Percentiles rank a stretch among this genome's conserved stretches.
phyloP scores from a whole-genome alignment of 2,113 vertebrate genomes.

The Brachypodius melanocephalos region DNA sequence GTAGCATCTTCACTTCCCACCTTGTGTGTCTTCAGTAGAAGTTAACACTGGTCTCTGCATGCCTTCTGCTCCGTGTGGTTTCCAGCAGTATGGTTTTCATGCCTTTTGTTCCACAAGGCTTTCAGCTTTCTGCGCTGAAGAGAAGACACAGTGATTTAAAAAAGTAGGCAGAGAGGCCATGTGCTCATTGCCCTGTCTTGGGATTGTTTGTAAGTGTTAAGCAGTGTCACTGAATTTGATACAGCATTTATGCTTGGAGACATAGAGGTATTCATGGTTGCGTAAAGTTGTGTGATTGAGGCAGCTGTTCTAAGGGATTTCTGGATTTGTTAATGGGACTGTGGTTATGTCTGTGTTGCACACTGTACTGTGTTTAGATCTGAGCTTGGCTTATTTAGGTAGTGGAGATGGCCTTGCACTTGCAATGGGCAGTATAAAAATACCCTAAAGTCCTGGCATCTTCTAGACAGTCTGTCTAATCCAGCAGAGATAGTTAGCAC shows the following conservation, averaged over 20 bases:
- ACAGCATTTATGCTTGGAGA: neutral
- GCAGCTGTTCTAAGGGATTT: neutral
- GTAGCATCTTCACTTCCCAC: neutral
- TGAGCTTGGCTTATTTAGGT: neutral
- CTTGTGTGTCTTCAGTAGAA: neutral
- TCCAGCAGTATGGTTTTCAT: neutral
- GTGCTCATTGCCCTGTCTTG: neutral
- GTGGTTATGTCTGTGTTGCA: neutral
- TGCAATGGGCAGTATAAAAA: neutral
- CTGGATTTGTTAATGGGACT: neutral
- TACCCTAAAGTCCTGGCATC: neutral
- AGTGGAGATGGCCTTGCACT: neutral
- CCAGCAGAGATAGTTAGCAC: neutral
- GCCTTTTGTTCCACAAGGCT: neutral
- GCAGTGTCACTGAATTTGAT: neutral
- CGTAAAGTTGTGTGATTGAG: neutral
- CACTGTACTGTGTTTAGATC: neutral
- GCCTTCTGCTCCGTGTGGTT: neutral
- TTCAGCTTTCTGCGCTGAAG: neutral
- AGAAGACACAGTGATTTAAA: neutral
- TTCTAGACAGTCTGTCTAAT: neutral
- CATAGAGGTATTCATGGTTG: fast-evolving
- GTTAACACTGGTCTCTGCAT: neutral
- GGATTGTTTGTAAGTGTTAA: neutral
- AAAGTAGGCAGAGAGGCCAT: neutral